Percentiles rank a stretch among this genome's conserved stretches.
Conservation (phyloP, 2,797 vertebrate genomes). For the Epinephelus coioides region DNA sequence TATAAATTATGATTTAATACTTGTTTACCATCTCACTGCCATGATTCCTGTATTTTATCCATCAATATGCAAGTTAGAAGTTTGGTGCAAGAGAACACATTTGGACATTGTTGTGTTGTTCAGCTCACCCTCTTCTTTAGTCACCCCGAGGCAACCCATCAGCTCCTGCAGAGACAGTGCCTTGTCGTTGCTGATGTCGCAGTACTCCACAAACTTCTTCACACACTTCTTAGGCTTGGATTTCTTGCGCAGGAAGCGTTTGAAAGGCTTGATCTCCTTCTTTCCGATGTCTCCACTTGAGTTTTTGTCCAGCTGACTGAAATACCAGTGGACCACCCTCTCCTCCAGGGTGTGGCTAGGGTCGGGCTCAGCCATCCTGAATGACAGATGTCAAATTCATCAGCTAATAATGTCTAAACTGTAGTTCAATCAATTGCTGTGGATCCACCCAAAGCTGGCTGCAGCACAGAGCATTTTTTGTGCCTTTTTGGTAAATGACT, state of each 20-base stretch:
- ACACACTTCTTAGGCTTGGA: conserved; percentile 98
- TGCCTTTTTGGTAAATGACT: conserved; percentile 19
- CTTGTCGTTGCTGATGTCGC: conserved; percentile 94
- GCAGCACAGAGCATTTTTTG: conserved; percentile 1
- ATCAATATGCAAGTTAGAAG: background rate
- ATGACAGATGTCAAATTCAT: conserved; percentile 24
- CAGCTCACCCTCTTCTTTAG: conserved; percentile 90
- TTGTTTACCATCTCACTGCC: background rate
- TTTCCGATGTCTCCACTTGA: conserved; percentile 95
- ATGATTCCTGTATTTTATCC: background rate
- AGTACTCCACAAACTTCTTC: conserved; percentile 98
- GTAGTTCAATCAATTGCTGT: background rate
- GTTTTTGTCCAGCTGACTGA: conserved; percentile 95
- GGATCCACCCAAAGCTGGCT: background rate
- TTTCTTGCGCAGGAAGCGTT: conserved; percentile 95
- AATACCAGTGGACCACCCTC: conserved; percentile 97
- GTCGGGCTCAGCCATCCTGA: conserved; percentile 93
- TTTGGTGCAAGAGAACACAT: conserved; percentile 2
- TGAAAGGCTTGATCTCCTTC: conserved; percentile 98
- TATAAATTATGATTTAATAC: background rate
- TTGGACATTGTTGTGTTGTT: conserved; percentile 2
- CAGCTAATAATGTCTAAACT: background rate
- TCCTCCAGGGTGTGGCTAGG: conserved; percentile 97
- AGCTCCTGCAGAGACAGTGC: conserved; percentile 94
- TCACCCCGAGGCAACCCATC: conserved; percentile 95